Evolutionary conservation across 1,140 invertebrate genomes (phyloP).

Genomic region (Physella acuta): DNA sequence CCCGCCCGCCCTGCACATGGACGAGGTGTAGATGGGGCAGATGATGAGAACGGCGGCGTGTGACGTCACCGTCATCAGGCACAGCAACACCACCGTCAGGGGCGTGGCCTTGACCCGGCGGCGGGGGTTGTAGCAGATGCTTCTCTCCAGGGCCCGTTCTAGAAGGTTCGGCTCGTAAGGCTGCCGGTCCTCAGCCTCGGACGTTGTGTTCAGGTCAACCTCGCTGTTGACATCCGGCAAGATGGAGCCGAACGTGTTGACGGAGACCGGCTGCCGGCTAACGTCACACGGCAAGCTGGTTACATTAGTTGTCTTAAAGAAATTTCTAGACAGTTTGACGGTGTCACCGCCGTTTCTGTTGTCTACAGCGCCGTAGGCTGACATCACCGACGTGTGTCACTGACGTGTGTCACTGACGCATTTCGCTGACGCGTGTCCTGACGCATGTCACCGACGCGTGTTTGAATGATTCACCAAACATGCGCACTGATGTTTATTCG

Average conservation of each 20-base stretch:
- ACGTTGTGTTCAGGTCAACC: constrained; percentile 20
- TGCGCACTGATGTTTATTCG: too few species aligned
- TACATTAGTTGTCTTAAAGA: too few species aligned
- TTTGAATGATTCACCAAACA: too few species aligned
- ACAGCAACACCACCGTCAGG: background rate
- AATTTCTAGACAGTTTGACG: too few species aligned
- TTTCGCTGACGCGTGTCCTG: too few species aligned
- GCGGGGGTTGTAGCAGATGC: constrained; percentile 17
- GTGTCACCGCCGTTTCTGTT: too few species aligned
- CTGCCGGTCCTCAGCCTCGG: constrained; percentile 20
- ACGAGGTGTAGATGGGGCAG: constrained; percentile 10
- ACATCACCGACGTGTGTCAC: too few species aligned
- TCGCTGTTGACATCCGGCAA: constrained; percentile 22
- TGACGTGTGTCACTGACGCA: too few species aligned
- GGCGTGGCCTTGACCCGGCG: background rate
- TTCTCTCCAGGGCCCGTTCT: constrained; percentile 14
- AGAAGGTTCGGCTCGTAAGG: constrained; percentile 18
- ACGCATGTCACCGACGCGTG: too few species aligned
- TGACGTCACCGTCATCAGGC: background rate
- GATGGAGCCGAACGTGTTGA: constrained; percentile 22
- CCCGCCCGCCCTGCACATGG: constrained; percentile 7
- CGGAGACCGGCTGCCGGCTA: constrained; percentile 7
- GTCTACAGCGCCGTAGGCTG: too few species aligned
- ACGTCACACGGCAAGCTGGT: constrained; percentile 5
- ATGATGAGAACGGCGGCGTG: background rate